Conservation (phyloP, 2,888 invertebrate species). For the Dermolepida albohirtum region DNA sequence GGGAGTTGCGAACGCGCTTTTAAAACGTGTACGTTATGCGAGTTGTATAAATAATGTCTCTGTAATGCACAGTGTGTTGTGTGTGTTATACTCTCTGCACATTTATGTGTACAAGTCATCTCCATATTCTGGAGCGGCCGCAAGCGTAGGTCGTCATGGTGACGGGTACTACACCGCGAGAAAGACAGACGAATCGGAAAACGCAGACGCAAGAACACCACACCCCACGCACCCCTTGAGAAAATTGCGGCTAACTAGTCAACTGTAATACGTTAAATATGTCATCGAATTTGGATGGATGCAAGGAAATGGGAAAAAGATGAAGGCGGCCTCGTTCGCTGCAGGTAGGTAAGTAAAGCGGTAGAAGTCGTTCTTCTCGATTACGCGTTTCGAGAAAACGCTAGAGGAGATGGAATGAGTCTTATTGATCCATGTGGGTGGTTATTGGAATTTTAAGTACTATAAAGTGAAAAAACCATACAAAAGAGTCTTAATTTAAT, state of each 20-base stretch:
- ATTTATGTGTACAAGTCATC: constrained; percentile 46
- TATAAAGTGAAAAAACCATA: neutral
- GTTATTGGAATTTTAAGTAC: constrained; percentile 26
- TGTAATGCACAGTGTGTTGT: constrained; percentile 29
- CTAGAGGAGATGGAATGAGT: constrained; percentile 15
- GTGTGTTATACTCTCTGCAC: constrained; percentile 6
- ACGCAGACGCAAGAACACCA: constrained; percentile 48
- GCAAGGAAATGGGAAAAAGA: constrained; percentile 25
- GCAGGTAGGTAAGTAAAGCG: constrained; percentile 7
- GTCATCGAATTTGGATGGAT: constrained; percentile 27
- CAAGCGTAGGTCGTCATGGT: constrained; percentile 50
- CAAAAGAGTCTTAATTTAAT: no score
- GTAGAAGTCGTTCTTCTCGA: constrained; percentile 4
- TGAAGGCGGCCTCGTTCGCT: constrained; percentile 22
- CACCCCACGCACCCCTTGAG: constrained; percentile 40
- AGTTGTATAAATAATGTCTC: constrained; percentile 42
- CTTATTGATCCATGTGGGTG: constrained; percentile 35
- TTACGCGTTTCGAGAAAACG: constrained; percentile 3
- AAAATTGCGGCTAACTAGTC: constrained; percentile 50
- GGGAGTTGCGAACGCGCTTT: constrained; percentile 35
- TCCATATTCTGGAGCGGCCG: constrained; percentile 52
- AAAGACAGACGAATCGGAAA: constrained; percentile 18
- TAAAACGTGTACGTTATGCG: constrained; percentile 38
- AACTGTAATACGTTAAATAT: constrained; percentile 47
- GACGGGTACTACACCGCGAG: constrained; percentile 44